Evolutionary conservation across 2,888 invertebrate genomes (phyloP).

Genomic region (Perdita meconis): DNA sequence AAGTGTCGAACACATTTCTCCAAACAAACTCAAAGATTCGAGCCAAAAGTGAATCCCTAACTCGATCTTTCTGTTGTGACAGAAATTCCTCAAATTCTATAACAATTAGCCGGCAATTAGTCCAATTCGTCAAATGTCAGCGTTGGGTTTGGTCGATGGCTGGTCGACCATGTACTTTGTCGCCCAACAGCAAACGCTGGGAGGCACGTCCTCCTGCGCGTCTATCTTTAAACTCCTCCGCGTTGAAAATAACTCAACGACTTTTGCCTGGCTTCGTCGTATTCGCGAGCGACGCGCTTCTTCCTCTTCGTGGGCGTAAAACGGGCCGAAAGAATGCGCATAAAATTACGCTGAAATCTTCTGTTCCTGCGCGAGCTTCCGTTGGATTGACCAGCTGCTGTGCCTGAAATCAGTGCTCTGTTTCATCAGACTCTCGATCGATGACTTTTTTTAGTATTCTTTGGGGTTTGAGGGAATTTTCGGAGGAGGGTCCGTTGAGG

Average conservation of each 20-base stretch:
- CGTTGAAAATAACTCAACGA: conserved; percentile 52
- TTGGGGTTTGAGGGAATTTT: no score
- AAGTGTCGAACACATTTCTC: neutral
- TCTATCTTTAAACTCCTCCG: conserved; percentile 55
- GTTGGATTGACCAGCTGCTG: neutral
- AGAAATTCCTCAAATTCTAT: no score
- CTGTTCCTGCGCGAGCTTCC: conserved; percentile 38
- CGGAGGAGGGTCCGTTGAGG: no score
- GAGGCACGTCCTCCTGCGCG: conserved; percentile 23
- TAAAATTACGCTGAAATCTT: conserved; percentile 51
- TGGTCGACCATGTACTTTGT: conserved; percentile 3
- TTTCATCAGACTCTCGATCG: no score
- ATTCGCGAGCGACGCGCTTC: conserved; percentile 34
- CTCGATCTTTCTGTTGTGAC: neutral
- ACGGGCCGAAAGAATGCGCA: conserved; percentile 48
- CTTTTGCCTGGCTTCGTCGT: conserved; percentile 42
- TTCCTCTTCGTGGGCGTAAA: conserved; percentile 54
- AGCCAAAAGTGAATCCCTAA: no score
- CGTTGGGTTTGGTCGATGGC: conserved; percentile 2
- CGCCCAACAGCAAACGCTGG: neutral
- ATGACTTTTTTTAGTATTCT: no score
- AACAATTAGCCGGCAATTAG: neutral
- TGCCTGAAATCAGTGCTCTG: no score
- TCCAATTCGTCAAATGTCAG: neutral
- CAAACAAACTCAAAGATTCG: no score